These are phyloP conservation scores for Thamnophis sirtalis DNA, from an alignment of 2,113 vertebrate genomes.

Conservation along the genomic window DNA sequence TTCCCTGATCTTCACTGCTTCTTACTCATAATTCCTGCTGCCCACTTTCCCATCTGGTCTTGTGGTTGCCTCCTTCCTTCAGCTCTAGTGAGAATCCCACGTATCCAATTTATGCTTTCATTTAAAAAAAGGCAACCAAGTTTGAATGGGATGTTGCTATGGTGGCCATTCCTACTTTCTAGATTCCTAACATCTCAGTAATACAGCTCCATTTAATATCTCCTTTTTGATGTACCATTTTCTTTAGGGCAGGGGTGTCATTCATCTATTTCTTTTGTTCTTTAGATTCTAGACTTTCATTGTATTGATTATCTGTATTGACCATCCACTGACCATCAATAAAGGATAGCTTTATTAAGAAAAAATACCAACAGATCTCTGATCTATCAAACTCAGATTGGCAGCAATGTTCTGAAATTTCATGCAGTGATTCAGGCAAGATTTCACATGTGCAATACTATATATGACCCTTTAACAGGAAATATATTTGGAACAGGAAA, in stretches of 20 bases:
- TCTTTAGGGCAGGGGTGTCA: not conserved
- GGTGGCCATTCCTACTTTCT: not conserved
- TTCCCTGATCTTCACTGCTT: not conserved
- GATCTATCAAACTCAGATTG: not conserved
- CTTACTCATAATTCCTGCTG: not conserved
- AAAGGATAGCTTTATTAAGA: not conserved
- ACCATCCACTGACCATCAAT: no score
- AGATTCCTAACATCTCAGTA: not conserved
- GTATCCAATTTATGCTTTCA: not conserved
- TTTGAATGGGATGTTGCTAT: not conserved
- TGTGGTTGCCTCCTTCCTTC: not conserved
- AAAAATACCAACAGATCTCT: not conserved
- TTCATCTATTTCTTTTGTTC: not conserved
- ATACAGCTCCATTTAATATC: not conserved
- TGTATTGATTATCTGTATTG: not conserved
- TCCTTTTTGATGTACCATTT: not conserved
- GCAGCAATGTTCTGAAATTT: not conserved
- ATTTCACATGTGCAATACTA: not conserved
- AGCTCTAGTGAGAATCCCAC: not conserved
- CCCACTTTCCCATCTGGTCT: slow-evolving; percentile 1
- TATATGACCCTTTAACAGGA: not conserved
- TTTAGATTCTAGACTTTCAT: not conserved
- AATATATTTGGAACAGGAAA: not conserved
- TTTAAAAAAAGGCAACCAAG: not conserved
- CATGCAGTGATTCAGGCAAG: not conserved